phyloP scores from a whole-genome alignment of 2,113 vertebrate genomes.

The Perca flavescens region DNA sequence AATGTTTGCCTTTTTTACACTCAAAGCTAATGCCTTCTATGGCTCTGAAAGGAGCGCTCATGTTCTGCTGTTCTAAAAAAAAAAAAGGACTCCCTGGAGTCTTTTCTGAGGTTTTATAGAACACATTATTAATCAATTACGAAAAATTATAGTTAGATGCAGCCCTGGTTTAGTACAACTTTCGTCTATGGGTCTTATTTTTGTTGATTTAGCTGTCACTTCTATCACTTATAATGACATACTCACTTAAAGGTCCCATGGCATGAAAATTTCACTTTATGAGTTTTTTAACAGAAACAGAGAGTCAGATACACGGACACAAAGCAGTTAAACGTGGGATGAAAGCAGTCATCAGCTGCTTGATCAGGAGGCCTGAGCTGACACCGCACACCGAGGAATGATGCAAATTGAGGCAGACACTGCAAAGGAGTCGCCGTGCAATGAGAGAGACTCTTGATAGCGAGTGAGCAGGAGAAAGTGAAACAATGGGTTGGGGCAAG shows the following conservation, averaged over 20 bases:
- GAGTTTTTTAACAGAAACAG: too few relatives aligned
- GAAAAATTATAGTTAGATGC: background rate
- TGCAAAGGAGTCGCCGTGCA: conserved; percentile 57
- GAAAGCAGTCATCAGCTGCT: conserved; percentile 68
- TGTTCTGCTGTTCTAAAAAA: too few relatives aligned
- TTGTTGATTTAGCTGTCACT: background rate
- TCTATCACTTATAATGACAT: background rate
- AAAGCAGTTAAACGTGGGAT: conserved; percentile 67
- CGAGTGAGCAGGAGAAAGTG: conserved; percentile 20
- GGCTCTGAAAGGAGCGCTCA: background rate
- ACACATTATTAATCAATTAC: background rate
- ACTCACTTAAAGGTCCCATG: too few relatives aligned
- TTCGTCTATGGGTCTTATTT: background rate
- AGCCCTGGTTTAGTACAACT: background rate
- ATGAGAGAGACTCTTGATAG: conserved; percentile 38
- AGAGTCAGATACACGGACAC: conserved; percentile 37
- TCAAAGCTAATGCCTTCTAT: background rate
- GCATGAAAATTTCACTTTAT: too few relatives aligned
- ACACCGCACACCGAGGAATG: conserved; percentile 52
- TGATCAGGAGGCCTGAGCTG: conserved; percentile 69
- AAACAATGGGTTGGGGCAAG: conserved; percentile 20
- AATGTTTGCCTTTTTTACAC: background rate
- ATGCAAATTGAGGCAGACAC: conserved; percentile 74
- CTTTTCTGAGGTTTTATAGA: background rate
- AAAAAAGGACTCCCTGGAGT: too few relatives aligned